Percentiles rank a stretch among this genome's conserved stretches.
phyloP scores from a whole-genome alignment of 2,797 vertebrate genomes.

The Chromis chromis region DNA sequence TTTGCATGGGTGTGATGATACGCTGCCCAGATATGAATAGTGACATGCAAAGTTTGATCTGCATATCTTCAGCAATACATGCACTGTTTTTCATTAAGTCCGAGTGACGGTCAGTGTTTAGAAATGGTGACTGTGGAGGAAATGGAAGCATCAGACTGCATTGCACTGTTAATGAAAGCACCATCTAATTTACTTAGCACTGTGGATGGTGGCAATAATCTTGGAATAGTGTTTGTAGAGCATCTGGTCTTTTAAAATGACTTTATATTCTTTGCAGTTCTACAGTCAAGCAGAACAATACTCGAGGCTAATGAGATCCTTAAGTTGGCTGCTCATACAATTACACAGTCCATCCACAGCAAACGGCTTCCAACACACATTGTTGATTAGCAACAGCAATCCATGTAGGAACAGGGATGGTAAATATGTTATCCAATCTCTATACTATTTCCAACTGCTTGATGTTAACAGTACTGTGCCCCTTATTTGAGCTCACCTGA shows the following conservation, averaged over 20 bases:
- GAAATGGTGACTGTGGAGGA: not conserved
- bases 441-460: not conserved
- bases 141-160: not conserved
- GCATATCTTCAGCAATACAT: conserved; percentile 7
- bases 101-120: conserved; percentile 10
- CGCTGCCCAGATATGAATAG: not conserved
- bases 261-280: conserved; percentile 5
- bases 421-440: not conserved
- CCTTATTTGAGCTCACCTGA: not conserved
- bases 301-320: conserved; percentile 33
- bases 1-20: not conserved
- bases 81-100: not conserved
- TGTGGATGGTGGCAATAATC: not conserved
- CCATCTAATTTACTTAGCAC: conserved; percentile 8
- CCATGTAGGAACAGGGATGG: not conserved
- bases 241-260: conserved; percentile 23
- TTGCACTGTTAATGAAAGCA: conserved; percentile 25
- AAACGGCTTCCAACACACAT: conserved; percentile 39
- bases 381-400: conserved; percentile 24
- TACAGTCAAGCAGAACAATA: conserved; percentile 26
- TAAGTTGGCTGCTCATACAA: conserved; percentile 27
- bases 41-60: not conserved
- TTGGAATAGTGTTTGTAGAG: conserved; percentile 9
- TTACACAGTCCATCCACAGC: conserved; percentile 27
- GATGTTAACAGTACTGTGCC: not conserved